Conservation (phyloP, 1,140 invertebrate genomes). For the Hydropsyche tenuis region DNA sequence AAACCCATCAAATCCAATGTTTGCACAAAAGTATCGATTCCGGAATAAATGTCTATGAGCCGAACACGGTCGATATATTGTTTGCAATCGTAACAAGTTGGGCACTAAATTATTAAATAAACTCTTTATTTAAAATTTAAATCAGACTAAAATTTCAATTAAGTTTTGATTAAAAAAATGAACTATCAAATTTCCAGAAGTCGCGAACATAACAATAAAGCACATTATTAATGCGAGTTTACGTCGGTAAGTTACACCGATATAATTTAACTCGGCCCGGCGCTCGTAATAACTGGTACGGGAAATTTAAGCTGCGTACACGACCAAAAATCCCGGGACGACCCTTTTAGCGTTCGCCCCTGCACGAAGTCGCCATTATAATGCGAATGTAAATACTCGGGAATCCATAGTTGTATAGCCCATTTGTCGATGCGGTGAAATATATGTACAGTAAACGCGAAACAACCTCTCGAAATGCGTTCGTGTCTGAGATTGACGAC, state of each 20-base stretch:
- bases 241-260: background rate
- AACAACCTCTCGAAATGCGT: background rate
- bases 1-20: too few species aligned
- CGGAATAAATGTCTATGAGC: too few species aligned
- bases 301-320: conserved; percentile 6
- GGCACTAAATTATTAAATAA: too few species aligned
- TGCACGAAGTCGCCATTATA: background rate
- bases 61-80: too few species aligned
- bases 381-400: background rate
- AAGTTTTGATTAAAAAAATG: too few species aligned
- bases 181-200: too few species aligned
- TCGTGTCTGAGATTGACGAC: background rate
- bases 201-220: conserved; percentile 2
- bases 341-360: background rate
- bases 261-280: conserved; percentile 6
- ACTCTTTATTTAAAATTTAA: too few species aligned
- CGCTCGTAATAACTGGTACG: background rate
- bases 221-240: background rate
- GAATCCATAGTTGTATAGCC: background rate
- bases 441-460: too few species aligned
- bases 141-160: too few species aligned
- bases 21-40: too few species aligned
- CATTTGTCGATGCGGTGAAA: background rate
- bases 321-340: background rate
- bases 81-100: too few species aligned